Conservation (phyloP, 2,797 vertebrate genomes). For the Silurus lanzhouensis region DNA sequence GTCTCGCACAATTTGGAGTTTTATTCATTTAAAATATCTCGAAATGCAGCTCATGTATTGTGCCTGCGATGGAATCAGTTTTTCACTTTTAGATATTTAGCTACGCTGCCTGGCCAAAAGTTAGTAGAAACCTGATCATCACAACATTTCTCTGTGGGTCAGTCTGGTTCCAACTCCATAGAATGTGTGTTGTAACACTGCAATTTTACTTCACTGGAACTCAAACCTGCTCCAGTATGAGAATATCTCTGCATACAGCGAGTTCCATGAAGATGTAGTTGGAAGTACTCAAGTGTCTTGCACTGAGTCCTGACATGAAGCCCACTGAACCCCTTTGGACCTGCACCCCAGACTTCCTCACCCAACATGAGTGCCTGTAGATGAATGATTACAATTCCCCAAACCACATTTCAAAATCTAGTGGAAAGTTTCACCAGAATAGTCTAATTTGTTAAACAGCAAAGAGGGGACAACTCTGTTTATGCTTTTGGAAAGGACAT, state of each 20-base stretch:
- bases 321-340: background rate
- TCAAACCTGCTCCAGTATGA: no score
- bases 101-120: background rate
- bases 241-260: no score
- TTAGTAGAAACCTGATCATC: background rate
- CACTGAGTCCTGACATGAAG: background rate
- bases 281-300: background rate
- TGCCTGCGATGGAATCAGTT: background rate
- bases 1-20: background rate
- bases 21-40: background rate
- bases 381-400: background rate
- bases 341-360: background rate
- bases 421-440: background rate
- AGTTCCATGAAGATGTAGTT: background rate
- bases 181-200: no score
- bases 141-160: background rate
- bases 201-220: no score
- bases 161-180: background rate
- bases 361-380: background rate
- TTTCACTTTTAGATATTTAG: background rate
- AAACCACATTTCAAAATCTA: background rate
- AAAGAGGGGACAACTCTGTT: background rate
- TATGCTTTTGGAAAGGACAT: background rate
- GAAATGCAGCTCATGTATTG: background rate
- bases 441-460: background rate